Conservation (phyloP, 92 coral and sea anemone species). For the Virgularia gustaviana region DNA sequence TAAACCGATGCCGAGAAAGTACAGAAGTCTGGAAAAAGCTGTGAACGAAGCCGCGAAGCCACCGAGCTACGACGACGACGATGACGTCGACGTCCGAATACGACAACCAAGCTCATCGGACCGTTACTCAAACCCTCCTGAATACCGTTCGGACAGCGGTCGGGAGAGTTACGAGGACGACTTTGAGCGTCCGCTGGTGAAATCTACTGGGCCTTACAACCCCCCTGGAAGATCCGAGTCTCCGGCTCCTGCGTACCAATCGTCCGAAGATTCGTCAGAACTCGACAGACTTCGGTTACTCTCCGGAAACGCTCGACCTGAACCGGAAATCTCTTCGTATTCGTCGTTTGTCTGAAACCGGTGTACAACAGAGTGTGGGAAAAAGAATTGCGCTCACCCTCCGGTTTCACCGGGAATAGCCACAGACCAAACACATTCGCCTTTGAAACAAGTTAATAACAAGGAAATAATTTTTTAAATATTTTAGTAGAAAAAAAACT, state of each 20-base stretch:
- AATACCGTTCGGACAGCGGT: conserved; percentile 53
- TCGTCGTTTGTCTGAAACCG: conserved; percentile 65
- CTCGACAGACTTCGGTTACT: conserved; percentile 24
- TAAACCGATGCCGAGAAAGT: conserved; percentile 28
- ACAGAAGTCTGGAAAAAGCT: conserved; percentile 36
- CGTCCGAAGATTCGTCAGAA: conserved; percentile 40
- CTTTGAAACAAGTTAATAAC: too few species aligned
- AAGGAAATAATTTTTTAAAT: neutral
- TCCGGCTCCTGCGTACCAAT: conserved; percentile 87
- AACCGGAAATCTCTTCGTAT: conserved; percentile 62
- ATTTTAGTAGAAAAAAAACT: neutral
- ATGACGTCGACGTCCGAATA: conserved; percentile 53
- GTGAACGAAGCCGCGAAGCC: conserved; percentile 41
- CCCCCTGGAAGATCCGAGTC: conserved; percentile 65
- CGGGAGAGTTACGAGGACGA: conserved; percentile 7
- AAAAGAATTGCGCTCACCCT: too few species aligned
- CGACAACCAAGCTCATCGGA: conserved; percentile 29
- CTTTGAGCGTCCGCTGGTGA: conserved; percentile 41
- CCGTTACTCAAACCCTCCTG: conserved; percentile 6
- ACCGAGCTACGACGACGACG: conserved; percentile 71
- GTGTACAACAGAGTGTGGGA: too few species aligned
- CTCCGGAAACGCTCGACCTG: neutral
- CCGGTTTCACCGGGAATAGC: too few species aligned
- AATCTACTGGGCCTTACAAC: conserved; percentile 9
- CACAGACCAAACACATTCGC: too few species aligned